Base-by-base conservation (phyloP, 2,888 invertebrate genomes). In the Hedya salicella region DNA sequence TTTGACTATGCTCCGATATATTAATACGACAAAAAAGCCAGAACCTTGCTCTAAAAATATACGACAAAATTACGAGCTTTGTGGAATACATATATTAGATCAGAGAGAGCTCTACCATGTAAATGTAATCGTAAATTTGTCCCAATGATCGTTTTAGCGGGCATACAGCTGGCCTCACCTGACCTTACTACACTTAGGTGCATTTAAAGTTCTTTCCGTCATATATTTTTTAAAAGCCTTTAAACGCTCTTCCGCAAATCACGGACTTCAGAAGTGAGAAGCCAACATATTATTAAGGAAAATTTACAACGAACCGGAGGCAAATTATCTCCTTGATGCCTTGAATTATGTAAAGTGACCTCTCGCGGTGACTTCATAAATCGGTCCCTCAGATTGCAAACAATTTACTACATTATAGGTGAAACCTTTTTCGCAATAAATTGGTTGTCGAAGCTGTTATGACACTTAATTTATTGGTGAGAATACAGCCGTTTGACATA, bases 291-390 rank as follows among this genome's bases (percentile, higher is more conserved):
- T 80, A 83, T 85, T 82, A 85, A 74, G 70, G 76, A 67, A 71
- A 78, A 84, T 85, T 86, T 84, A 83, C 79, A 71, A 75, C 73
- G 71, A 69, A 71, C 71, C 72, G 75, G 76, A 73, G 75, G 77
- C 79, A 79, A 80, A 82, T 81, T 80, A 79, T 78, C 70, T 71
- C 69, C 74, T 78, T 77, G 63, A 69, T 72, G 73, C 73, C 77
- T 77, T 80, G 80, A 83, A 81, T 85, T 83, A 85, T 86, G 83
- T 79, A 80, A 80, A 82, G 77, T 78, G 81, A 81, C 76, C 76
- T 73, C 71, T 59, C 70, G 65, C 66, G 70, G 69, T 69, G 71
- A 75, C 77, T 81, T 77, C 79, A 83, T 86, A 83, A 86, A 85
- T 85, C 80, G 82, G 78, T 67, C 73, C 68, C 73, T 74, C 71